These are phyloP conservation scores for Tyto alba DNA, from an alignment of 2,113 vertebrate species.

Conservation along the genomic window DNA sequence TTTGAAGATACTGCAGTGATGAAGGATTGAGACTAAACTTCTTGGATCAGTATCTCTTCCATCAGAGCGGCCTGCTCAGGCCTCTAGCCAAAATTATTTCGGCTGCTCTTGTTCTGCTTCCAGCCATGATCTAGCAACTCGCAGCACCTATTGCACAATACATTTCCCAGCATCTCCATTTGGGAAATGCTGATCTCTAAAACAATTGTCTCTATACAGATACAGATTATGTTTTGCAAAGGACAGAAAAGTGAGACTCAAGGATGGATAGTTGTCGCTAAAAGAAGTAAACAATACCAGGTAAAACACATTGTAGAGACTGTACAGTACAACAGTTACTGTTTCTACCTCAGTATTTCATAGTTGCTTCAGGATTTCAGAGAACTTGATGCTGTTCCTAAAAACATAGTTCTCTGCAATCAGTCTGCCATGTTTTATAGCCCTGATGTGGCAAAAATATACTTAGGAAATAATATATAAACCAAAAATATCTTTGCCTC, in stretches of 20 bases:
- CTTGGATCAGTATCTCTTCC: neutral
- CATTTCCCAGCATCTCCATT: neutral
- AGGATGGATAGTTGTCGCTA: neutral
- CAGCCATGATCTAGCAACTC: neutral
- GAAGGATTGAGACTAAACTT: neutral
- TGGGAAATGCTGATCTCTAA: neutral
- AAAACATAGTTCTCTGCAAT: neutral
- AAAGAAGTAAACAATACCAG: neutral
- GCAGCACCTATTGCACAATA: neutral
- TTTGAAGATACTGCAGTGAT: neutral
- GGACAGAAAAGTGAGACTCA: neutral
- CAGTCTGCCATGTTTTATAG: neutral
- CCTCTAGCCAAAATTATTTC: neutral
- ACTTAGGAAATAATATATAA: neutral
- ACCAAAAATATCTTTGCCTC: neutral
- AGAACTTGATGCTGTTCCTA: neutral
- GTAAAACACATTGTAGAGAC: neutral
- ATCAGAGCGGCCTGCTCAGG: neutral
- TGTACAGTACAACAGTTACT: neutral
- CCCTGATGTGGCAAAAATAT: neutral
- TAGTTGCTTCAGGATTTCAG: neutral
- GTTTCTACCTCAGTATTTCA: neutral
- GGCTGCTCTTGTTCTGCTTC: neutral
- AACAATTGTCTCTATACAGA: neutral
- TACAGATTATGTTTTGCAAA: neutral